Percentiles rank a stretch among this genome's conserved stretches.
Conservation (phyloP, 2,888 invertebrate species). For the Flexamia atlantica region DNA sequence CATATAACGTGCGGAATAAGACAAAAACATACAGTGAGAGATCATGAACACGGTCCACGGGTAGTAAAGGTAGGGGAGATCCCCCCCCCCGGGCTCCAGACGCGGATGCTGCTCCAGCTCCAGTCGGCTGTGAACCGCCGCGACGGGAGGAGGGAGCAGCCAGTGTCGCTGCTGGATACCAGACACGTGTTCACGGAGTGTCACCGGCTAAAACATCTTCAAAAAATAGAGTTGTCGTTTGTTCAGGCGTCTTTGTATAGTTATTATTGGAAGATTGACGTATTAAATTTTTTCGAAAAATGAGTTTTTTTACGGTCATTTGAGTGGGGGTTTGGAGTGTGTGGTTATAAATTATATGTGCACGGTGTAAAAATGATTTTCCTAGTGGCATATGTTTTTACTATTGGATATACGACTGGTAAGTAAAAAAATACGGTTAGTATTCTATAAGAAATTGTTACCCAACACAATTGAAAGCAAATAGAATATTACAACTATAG, state of each 20-base stretch:
- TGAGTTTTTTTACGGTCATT: no score
- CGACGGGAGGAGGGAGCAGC: neutral
- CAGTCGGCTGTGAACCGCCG: slow-evolving; percentile 6
- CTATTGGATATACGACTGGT: neutral
- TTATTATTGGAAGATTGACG: neutral
- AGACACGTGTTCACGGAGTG: neutral
- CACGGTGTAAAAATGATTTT: neutral
- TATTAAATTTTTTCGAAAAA: neutral
- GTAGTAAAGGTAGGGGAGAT: neutral
- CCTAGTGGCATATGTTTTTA: neutral
- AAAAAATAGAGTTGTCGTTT: neutral
- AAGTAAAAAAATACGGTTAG: neutral
- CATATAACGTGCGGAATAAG: no score
- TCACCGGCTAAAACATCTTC: neutral
- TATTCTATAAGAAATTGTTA: no score
- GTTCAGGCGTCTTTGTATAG: neutral
- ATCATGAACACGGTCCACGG: neutral
- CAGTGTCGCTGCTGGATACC: no score
- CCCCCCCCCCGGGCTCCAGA: neutral
- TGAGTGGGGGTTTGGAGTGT: neutral
- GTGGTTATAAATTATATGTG: neutral
- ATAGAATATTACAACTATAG: no score
- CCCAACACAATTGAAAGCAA: no score
- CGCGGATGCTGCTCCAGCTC: neutral
- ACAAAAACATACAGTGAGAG: neutral